Evolutionary conservation across 2,888 invertebrate species (phyloP), one percentile per base, ranked within the genome.

Genomic region (Dastarcus helophoroides): DNA sequence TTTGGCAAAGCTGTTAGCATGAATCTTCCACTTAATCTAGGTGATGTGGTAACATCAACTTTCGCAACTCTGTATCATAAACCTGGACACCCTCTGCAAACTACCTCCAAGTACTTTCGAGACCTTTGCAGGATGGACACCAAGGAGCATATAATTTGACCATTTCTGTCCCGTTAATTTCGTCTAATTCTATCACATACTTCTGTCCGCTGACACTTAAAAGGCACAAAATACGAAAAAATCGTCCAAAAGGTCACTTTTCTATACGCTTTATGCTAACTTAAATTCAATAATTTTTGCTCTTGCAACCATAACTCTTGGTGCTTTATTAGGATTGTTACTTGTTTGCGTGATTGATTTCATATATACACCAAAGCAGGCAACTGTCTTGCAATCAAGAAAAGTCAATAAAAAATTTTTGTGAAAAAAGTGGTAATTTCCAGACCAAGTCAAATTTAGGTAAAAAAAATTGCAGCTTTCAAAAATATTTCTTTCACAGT

Each of bases 261-360:
- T 37, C 45, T 45, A 38, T 40, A 48, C 53, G 56, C 56, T 56
- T 56, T 57, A 39, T 47, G n/a, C n/a, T n/a, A n/a, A n/a, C n/a
- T n/a, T n/a, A n/a, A n/a, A n/a, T n/a, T n/a, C n/a, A n/a, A n/a
- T 90, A 9, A 78, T 95, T 33, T 97, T 98, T 67, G 94, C 94
- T 7, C 56, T 91, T 16, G 84, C 78, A 3, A 98, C 97, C 12
- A 89, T 98, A 43, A 67, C 93, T 40, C 65, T 90, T 21, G 97
- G 97, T 37, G 88, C 93, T 2, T 55, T 93, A 17, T 68, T 95
- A 6, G 97, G 97, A 47, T 64, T 97, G 71, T 82, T 95, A 64
- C n/a, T n/a, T n/a, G n/a, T n/a, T n/a, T n/a, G n/a, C n/a, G n/a
- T n/a, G n/a, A n/a, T n/a, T n/a, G n/a, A n/a, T n/a, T n/a, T n/a